Base-by-base conservation (phyloP, 2,888 invertebrate genomes). In the Tachina fera region DNA sequence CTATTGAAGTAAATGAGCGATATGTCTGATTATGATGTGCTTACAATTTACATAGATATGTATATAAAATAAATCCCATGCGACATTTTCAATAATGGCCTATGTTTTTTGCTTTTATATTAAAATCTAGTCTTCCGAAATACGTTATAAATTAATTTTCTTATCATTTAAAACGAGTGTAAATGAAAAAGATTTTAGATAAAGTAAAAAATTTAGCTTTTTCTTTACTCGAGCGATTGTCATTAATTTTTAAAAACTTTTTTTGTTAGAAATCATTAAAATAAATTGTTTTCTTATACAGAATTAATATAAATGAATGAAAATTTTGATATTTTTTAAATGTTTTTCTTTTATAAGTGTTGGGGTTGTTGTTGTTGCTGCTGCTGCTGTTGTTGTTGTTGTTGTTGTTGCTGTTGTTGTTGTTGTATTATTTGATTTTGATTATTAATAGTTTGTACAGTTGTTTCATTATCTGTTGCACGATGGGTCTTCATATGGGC, bases 401-500 rank as follows among this genome's bases (percentile, higher is more conserved):
- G 83, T 11, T 83, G 78, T 9, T 87, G 83, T 8, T 81, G 87
- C 16, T 83, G 83, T 5, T 71, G 82, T n/a, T 87, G 88, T 53
- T 87, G 88, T 67, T 87, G 87, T 31, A 86, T 87, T 61, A 83
- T 70, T 47, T 84, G 83, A 51, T 80, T 83, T 89, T 87, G 85
- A 84, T 87, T 87, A 82, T 85, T 83, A 74, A 74, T 63, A 83
- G 77, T 85, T 85, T 83, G 79, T 87, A 86, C 78, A 67, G 88
- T 85, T 78, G 88, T 88, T 93, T 96, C 97, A 93, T 96, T 95
- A 94, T 97, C 97, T 93, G 96, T 96, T 90, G 97, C 96, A 92
- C 97, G 96, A 94, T 99, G 99, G 89, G 98, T 98, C 94, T 99
- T 99, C 99, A 99, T 99, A 94, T 99, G 99, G 88, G 99, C 99